Conservation (phyloP, 1,140 invertebrate species). For the Drosophila auraria region DNA sequence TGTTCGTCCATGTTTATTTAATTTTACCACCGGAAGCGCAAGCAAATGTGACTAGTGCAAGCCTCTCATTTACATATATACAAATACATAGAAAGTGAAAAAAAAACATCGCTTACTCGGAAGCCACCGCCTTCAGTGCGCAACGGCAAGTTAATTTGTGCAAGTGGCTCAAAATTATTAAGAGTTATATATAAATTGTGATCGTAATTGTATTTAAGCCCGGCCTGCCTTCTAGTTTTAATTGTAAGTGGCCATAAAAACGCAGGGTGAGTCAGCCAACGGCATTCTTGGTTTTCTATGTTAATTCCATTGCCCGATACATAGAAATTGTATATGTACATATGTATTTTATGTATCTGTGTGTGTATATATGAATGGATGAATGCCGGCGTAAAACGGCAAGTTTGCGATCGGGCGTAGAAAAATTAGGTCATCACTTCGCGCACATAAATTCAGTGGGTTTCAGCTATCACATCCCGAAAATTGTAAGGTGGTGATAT, state of each 20-base stretch:
- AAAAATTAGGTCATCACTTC: conserved; percentile 30
- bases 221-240: neutral
- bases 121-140: conserved; percentile 37
- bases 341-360: neutral
- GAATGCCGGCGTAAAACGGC: conserved; percentile 13
- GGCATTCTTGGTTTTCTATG: conserved; percentile 15
- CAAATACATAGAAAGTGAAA: neutral
- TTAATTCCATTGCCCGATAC: conserved; percentile 7
- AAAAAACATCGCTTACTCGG: neutral
- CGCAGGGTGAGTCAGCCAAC: conserved; percentile 34
- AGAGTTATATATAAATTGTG: neutral
- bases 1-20: conserved; percentile 8
- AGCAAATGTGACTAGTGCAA: conserved; percentile 11
- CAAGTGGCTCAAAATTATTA: conserved; percentile 1
- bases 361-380: conserved; percentile 1
- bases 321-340: neutral
- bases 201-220: neutral
- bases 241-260: conserved; percentile 17
- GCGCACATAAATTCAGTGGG: neutral
- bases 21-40: conserved; percentile 3
- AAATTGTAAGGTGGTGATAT: neutral
- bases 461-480: neutral
- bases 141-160: conserved; percentile 56
- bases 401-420: conserved; percentile 3
- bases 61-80: conserved; percentile 2